Percentiles rank a stretch among this genome's conserved stretches.
Conservation (phyloP, 2,888 invertebrate genomes). For the Drosophila subquinaria region DNA sequence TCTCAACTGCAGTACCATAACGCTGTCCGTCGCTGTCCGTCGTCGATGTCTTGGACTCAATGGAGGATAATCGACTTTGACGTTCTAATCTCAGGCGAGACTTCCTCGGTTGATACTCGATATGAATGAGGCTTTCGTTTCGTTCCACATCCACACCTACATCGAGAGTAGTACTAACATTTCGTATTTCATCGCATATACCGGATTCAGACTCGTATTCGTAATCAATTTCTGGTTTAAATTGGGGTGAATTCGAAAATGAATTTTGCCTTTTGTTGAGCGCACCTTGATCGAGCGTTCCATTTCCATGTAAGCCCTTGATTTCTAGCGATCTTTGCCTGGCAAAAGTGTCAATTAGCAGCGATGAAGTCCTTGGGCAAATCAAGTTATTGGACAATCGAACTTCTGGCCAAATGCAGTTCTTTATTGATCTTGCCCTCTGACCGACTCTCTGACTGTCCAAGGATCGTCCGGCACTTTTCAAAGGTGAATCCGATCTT, state of each 20-base stretch:
- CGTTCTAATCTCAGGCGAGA: too few relatives aligned
- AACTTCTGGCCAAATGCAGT: slow-evolving; percentile 18
- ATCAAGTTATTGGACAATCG: slow-evolving; percentile 19
- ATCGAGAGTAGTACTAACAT: background rate
- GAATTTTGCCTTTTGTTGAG: too few relatives aligned
- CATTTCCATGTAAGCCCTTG: slow-evolving; percentile 1
- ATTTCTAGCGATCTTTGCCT: slow-evolving; percentile 1
- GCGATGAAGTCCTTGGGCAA: slow-evolving; percentile 24
- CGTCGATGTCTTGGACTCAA: background rate
- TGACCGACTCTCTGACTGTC: too few relatives aligned
- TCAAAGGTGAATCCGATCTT: background rate
- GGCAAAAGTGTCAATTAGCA: slow-evolving; percentile 13
- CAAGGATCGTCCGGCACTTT: slow-evolving; percentile 6
- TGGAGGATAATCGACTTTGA: background rate
- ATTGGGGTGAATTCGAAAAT: too few relatives aligned
- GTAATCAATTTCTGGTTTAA: background rate
- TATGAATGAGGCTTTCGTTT: background rate
- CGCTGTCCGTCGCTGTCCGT: background rate
- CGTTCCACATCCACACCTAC: background rate
- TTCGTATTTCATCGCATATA: background rate
- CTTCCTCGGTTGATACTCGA: background rate
- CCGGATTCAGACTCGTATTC: background rate
- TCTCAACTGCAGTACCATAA: background rate
- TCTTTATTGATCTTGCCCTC: slow-evolving; percentile 1
- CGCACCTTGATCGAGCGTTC: too few relatives aligned